phyloP scores from a whole-genome alignment of 1,140 invertebrate species.

The Ceratina calcarata region DNA sequence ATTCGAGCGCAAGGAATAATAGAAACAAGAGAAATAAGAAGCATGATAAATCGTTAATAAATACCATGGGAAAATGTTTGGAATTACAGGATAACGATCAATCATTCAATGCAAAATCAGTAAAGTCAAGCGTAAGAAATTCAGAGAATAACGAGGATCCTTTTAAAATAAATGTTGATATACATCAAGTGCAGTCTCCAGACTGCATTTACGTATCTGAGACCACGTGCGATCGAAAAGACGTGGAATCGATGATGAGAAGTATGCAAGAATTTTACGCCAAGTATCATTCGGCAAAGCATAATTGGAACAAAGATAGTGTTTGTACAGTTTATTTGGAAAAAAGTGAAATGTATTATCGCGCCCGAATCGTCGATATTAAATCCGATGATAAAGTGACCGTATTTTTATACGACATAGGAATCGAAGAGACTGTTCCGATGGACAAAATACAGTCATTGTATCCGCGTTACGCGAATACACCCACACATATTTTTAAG shows the following conservation, averaged over 20 bases:
- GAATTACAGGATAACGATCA: not conserved
- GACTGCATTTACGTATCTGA: slow-evolving; percentile 81
- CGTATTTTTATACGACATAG: slow-evolving; percentile 82
- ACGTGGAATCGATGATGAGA: slow-evolving; percentile 71
- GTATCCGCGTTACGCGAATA: slow-evolving; percentile 70
- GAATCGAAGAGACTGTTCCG: slow-evolving; percentile 76
- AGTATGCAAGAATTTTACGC: slow-evolving; percentile 81
- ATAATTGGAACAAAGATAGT: slow-evolving; percentile 75
- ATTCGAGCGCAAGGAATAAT: not conserved
- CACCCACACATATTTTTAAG: slow-evolving; percentile 79
- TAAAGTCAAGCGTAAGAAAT: not conserved
- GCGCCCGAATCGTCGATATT: slow-evolving; percentile 79
- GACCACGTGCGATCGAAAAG: slow-evolving; percentile 70
- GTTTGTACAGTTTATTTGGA: slow-evolving; percentile 78
- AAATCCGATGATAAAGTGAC: slow-evolving; percentile 58
- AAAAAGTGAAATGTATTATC: slow-evolving; percentile 79
- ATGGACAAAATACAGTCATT: slow-evolving; percentile 75
- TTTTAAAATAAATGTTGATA: slow-evolving; percentile 77
- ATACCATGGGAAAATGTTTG: not conserved
- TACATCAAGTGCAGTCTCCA: slow-evolving; percentile 79
- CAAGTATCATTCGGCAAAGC: slow-evolving; percentile 47
- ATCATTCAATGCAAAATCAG: not conserved
- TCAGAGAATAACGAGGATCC: slow-evolving; percentile 71
- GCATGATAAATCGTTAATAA: not conserved
- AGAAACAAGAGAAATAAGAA: not conserved